Evolutionary conservation across 1,140 invertebrate species (phyloP), one percentile per base, ranked within the genome.

Genomic region (Apolygus lucorum): DNA sequence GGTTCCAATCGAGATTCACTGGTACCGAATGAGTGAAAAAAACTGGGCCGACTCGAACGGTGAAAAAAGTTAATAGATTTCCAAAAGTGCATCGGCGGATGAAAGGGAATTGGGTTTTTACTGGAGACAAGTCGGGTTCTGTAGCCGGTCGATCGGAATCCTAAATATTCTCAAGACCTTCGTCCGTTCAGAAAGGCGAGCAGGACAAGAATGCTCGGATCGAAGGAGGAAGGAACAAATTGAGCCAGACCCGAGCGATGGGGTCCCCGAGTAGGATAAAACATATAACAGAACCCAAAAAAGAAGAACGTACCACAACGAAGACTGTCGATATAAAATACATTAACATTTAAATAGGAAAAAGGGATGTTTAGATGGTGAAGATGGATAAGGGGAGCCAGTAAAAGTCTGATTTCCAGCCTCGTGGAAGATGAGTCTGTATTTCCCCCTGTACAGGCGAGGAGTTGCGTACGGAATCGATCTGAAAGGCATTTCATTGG

Each of bases 341-440:
- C 64, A 66, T 66, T 66, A 66, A 66, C 64, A 66, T 66, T 66
- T 66, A 66, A 66, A 66, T 66, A 66, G 64, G 64, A 66, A 66
- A 66, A 66, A 66, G 64, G 64, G 28, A 59, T 28, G 64, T 28
- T 66, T 28, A 66, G 64, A 66, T 66, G 11, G 27, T 34, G 27
- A 17, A 29, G 27, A 21, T 34, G 64, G 64, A 66, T 66, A 66
- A 42, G 64, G 17, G 29, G 27, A 42, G 27, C 28, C 27, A n/a
- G n/a, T 24, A 66, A 66, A 34, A 34, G 64, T 13, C 28, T 42
- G 27, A 66, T 66, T 66, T 28, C 64, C 26, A 21, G 64, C 54
- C 54, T 59, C 22, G 34, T 42, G 34, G 34, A 17, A 42, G 34
- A 42, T 42, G 4, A n/a, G n/a, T n/a, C n/a, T n/a, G n/a, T n/a